Percentiles rank a stretch among this genome's conserved stretches.
Conservation (phyloP, 2,888 invertebrate species). For the Cataglyphis cursor region DNA sequence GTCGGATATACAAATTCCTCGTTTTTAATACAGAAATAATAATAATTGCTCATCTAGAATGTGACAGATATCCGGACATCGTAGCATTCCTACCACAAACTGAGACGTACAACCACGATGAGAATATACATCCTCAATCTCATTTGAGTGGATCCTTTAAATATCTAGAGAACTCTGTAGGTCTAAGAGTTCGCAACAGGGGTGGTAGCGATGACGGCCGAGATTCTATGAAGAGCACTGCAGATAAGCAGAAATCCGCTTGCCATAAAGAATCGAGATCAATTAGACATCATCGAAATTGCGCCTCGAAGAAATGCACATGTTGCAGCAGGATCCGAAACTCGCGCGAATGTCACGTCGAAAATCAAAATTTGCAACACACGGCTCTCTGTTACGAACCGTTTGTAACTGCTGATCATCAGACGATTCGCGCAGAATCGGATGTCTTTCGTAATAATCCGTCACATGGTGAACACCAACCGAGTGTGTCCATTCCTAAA, state of each 20-base stretch:
- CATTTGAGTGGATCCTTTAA: neutral
- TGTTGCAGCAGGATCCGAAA: neutral
- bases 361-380: neutral
- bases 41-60: slow-evolving; percentile 49
- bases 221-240: neutral
- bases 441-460: neutral
- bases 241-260: slow-evolving; percentile 2
- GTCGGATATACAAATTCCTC: neutral
- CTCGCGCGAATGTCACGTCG: neutral
- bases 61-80: neutral
- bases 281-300: neutral
- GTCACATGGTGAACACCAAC: neutral
- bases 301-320: neutral
- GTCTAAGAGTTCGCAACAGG: slow-evolving; percentile 43
- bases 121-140: slow-evolving; percentile 25
- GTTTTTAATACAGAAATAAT: slow-evolving; percentile 36
- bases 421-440: neutral
- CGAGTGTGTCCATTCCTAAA: neutral
- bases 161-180: neutral
- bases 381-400: neutral
- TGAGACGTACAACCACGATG: neutral
- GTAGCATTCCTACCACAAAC: slow-evolving; percentile 9
- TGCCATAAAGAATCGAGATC: neutral
- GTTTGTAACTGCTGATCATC: neutral
- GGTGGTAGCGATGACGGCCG: slow-evolving; percentile 62